Conservation (phyloP, 2,797 vertebrate genomes). For the Yasuhikotakia modesta region DNA sequence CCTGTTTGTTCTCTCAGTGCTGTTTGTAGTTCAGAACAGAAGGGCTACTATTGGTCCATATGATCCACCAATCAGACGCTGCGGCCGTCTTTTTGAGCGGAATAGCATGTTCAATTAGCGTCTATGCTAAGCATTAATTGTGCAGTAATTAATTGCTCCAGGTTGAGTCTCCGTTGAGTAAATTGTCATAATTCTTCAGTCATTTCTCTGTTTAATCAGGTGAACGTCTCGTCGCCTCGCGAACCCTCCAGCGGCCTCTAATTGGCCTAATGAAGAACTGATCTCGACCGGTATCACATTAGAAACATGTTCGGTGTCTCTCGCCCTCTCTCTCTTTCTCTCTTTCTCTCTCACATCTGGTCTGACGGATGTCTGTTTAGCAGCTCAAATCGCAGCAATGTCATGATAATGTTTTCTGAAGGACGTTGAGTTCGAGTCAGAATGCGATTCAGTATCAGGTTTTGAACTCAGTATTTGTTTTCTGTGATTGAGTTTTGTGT, state of each 20-base stretch:
- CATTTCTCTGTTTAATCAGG: constrained; percentile 54
- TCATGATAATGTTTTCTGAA: constrained; percentile 5
- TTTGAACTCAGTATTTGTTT: neutral
- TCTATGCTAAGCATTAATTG: constrained; percentile 57
- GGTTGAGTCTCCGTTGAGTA: constrained; percentile 47
- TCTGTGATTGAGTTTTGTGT: neutral
- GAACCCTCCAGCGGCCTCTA: constrained; percentile 40
- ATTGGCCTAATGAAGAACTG: constrained; percentile 53
- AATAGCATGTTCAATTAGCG: constrained; percentile 46
- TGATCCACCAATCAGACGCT: constrained; percentile 16
- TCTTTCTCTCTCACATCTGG: neutral
- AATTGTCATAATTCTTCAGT: constrained; percentile 56
- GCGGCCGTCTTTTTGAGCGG: neutral
- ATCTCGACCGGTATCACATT: constrained; percentile 51
- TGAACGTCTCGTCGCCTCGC: constrained; percentile 32
- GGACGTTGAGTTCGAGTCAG: too few species aligned
- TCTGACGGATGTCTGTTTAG: constrained; percentile 35
- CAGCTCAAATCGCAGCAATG: neutral
- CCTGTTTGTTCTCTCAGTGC: neutral
- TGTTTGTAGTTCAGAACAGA: neutral
- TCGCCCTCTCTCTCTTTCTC: neutral
- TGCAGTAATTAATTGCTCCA: constrained; percentile 52
- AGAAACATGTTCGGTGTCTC: constrained; percentile 34
- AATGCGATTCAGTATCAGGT: neutral
- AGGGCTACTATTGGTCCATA: neutral